A percentile compares a stretch with the other conserved stretches of the same genome.
Conservation (phyloP, 2,888 invertebrate species). For the Xiphydria camelus region DNA sequence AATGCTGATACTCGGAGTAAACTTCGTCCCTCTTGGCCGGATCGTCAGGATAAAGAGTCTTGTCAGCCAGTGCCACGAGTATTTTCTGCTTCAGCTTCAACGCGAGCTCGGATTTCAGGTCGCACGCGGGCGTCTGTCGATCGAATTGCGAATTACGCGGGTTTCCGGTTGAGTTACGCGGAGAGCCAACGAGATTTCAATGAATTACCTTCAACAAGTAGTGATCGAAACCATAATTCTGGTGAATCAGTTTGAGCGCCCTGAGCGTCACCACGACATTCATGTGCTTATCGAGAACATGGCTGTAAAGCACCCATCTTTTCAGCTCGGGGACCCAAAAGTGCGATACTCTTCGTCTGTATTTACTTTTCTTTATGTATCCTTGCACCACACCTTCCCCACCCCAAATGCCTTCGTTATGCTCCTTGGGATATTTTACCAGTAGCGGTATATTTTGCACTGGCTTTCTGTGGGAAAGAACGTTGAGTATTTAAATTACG, state of each 20-base stretch:
- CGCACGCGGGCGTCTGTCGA: constrained; percentile 84
- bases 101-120: constrained; percentile 84
- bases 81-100: constrained; percentile 85
- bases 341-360: constrained; percentile 72
- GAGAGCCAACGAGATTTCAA: not conserved
- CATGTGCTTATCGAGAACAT: constrained; percentile 84
- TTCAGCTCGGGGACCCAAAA: constrained; percentile 87
- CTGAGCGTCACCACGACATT: constrained; percentile 82
- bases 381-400: constrained; percentile 92
- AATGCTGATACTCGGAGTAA: constrained; percentile 78
- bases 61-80: constrained; percentile 69
- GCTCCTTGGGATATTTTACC: constrained; percentile 76
- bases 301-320: constrained; percentile 83
- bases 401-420: constrained; percentile 90
- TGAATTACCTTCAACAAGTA: constrained; percentile 79
- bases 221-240: constrained; percentile 90
- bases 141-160: no score
- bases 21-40: constrained; percentile 71
- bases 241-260: constrained; percentile 82
- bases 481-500: constrained; percentile 4
- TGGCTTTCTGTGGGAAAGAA: constrained; percentile 64
- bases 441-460: constrained; percentile 79
- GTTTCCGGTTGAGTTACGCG: no score
- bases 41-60: constrained; percentile 66
- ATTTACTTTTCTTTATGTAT: constrained; percentile 33